These are phyloP conservation scores for Oryzias dopingdopingensis DNA, from an alignment of 2,797 vertebrate genomes.

Conservation along the genomic window DNA sequence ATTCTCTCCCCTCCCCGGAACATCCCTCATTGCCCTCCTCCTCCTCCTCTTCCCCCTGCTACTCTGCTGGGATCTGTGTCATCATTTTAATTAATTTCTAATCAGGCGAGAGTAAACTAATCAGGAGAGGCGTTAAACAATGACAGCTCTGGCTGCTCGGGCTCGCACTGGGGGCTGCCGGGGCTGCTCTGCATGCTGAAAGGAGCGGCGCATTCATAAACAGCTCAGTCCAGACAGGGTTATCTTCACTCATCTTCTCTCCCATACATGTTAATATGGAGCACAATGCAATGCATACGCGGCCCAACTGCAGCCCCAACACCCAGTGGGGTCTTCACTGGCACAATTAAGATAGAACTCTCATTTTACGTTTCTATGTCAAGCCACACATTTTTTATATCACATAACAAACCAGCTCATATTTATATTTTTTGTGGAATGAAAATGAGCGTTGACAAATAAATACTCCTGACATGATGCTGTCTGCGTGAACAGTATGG, in stretches of 20 bases:
- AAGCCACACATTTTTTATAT: slow-evolving; percentile 16
- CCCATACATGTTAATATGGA: slow-evolving; percentile 57
- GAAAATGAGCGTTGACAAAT: slow-evolving; percentile 54
- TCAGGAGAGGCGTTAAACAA: slow-evolving; percentile 85
- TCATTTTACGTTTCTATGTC: slow-evolving; percentile 32
- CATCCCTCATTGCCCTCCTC: slow-evolving; percentile 55
- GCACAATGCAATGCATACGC: slow-evolving; percentile 26
- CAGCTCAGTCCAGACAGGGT: slow-evolving; percentile 48
- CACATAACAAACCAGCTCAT: no score
- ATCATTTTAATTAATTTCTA: slow-evolving; percentile 93
- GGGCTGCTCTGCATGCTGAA: slow-evolving; percentile 69
- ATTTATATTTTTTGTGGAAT: slow-evolving; percentile 16
- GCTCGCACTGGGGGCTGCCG: slow-evolving; percentile 64
- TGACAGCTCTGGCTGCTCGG: slow-evolving; percentile 74
- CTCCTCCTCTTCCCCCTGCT: slow-evolving; percentile 70
- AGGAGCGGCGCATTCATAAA: slow-evolving; percentile 60
- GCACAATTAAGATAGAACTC: slow-evolving; percentile 37
- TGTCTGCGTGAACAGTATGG: slow-evolving; percentile 62
- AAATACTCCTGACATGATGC: slow-evolving; percentile 53
- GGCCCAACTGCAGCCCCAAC: slow-evolving; percentile 37
- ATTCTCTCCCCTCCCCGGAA: slow-evolving; percentile 2
- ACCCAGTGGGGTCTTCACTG: slow-evolving; percentile 32
- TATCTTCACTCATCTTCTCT: slow-evolving; percentile 56
- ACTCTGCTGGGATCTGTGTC: slow-evolving; percentile 91
- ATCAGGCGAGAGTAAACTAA: slow-evolving; percentile 93